Conservation (phyloP, 2,113 vertebrate species). For the Oryzias curvinotus region DNA sequence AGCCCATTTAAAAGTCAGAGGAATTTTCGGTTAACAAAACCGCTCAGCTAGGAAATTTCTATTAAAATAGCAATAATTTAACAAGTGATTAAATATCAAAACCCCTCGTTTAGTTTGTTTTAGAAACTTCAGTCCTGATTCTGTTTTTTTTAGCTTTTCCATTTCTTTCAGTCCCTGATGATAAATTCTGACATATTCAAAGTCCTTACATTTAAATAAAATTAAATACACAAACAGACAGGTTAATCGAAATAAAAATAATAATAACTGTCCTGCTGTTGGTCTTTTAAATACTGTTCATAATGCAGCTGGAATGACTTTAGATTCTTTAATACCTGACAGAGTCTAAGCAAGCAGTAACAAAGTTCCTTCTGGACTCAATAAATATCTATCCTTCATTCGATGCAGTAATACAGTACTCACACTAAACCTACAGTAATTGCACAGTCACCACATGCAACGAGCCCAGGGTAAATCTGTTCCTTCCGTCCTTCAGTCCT, state of each 20-base stretch:
- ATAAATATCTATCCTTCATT: conserved; percentile 79
- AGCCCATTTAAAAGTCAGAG: conserved; percentile 47
- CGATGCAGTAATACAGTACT: conserved; percentile 77
- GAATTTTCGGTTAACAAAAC: conserved; percentile 37
- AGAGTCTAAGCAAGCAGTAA: conserved; percentile 59
- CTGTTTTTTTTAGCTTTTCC: conserved; percentile 36
- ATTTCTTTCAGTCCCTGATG: conserved; percentile 57
- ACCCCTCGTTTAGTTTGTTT: conserved; percentile 32
- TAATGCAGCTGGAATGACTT: conserved; percentile 76
- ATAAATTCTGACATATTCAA: conserved; percentile 42
- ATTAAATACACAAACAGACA: conserved; percentile 54
- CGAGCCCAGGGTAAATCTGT: conserved; percentile 31
- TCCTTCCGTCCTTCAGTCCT: conserved; percentile 27
- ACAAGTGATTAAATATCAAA: conserved; percentile 35
- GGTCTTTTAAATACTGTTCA: conserved; percentile 76
- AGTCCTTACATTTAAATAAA: conserved; percentile 60
- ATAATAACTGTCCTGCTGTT: conserved; percentile 55
- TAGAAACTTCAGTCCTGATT: conserved; percentile 42
- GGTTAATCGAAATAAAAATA: conserved; percentile 32
- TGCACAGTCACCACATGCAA: conserved; percentile 77
- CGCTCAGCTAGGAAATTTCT: conserved; percentile 49
- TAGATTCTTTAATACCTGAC: conserved; percentile 78
- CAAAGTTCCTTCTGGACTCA: conserved; percentile 67
- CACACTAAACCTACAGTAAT: conserved; percentile 80
- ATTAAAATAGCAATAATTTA: conserved; percentile 74